Conservation (phyloP, 2,888 invertebrate genomes). For the Eumacrocentrus americanus region DNA sequence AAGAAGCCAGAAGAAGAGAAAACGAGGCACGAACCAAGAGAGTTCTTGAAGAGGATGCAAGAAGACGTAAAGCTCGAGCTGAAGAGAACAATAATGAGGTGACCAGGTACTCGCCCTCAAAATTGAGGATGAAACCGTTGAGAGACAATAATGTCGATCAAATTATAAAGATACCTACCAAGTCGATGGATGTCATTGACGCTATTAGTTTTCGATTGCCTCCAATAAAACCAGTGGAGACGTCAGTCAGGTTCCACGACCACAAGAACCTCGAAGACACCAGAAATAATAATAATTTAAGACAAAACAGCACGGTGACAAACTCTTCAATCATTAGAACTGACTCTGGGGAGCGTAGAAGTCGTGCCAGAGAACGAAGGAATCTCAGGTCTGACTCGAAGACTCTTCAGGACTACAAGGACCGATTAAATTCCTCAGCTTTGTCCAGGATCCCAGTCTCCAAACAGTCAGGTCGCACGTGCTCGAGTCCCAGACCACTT, state of each 20-base stretch:
- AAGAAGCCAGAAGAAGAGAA: constrained; percentile 54
- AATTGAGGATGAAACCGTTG: constrained; percentile 22
- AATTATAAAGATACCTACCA: constrained; percentile 22
- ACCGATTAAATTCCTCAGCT: constrained; percentile 34
- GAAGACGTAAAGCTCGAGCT: constrained; percentile 45
- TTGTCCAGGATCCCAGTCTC: constrained; percentile 45
- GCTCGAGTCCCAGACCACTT: constrained; percentile 1
- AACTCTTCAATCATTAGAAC: constrained; percentile 28
- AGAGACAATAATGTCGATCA: constrained; percentile 33
- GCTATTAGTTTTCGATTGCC: constrained; percentile 32
- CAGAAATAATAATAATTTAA: constrained; percentile 38
- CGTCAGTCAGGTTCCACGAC: constrained; percentile 16
- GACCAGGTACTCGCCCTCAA: constrained; percentile 5
- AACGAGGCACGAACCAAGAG: constrained; percentile 55
- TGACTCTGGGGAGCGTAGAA: constrained; percentile 51
- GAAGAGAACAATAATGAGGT: constrained; percentile 39
- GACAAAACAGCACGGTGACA: background rate
- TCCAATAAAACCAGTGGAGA: constrained; percentile 29
- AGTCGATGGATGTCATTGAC: constrained; percentile 32
- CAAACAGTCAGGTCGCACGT: constrained; percentile 13
- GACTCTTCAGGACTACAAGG: constrained; percentile 46
- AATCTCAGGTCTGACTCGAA: constrained; percentile 18
- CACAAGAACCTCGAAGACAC: constrained; percentile 33
- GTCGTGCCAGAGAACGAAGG: constrained; percentile 54
- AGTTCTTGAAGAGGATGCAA: constrained; percentile 54